A percentile compares a stretch with the other conserved stretches of the same genome.
Conservation (phyloP, 2,797 vertebrate species). For the Hoplostethus atlanticus region DNA sequence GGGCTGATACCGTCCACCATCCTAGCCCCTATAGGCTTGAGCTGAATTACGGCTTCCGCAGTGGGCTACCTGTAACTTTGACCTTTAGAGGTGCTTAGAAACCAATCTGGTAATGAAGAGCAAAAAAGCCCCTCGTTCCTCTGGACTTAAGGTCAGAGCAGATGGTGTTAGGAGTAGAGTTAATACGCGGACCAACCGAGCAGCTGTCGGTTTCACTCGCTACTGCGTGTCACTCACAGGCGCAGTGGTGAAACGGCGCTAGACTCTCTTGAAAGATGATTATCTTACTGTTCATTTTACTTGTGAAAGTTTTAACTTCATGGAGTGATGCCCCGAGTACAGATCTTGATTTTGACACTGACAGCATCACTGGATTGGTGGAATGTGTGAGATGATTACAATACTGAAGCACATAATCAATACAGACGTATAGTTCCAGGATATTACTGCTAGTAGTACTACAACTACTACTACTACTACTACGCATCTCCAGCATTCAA, state of each 20-base stretch:
- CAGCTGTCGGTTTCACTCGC: slow-evolving; percentile 50
- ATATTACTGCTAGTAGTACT: slow-evolving; percentile 20
- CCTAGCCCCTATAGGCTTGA: slow-evolving; percentile 1
- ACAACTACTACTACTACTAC: too few relatives aligned
- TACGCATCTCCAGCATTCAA: slow-evolving; percentile 4
- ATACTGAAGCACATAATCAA: slow-evolving; percentile 27
- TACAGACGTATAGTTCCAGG: slow-evolving; percentile 11
- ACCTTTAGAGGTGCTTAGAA: slow-evolving; percentile 55
- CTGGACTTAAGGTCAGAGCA: slow-evolving; percentile 48
- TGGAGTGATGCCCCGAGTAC: too few relatives aligned
- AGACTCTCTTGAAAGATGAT: too few relatives aligned
- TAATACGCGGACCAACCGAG: slow-evolving; percentile 38
- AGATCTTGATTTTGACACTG: too few relatives aligned
- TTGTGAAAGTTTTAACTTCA: too few relatives aligned
- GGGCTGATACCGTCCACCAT: too few relatives aligned
- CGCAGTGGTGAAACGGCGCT: too few relatives aligned
- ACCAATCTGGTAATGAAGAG: slow-evolving; percentile 45
- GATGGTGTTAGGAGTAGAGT: slow-evolving; percentile 62
- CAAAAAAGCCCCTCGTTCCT: slow-evolving; percentile 34
- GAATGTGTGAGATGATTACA: not conserved
- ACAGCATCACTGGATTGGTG: too few relatives aligned
- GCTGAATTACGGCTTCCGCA: slow-evolving; percentile 36
- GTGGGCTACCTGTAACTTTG: slow-evolving; percentile 23
- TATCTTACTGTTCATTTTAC: too few relatives aligned
- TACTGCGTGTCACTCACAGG: not conserved